phyloP scores from a whole-genome alignment of 2,797 vertebrate genomes.

The Chiloscyllium punctatum region DNA sequence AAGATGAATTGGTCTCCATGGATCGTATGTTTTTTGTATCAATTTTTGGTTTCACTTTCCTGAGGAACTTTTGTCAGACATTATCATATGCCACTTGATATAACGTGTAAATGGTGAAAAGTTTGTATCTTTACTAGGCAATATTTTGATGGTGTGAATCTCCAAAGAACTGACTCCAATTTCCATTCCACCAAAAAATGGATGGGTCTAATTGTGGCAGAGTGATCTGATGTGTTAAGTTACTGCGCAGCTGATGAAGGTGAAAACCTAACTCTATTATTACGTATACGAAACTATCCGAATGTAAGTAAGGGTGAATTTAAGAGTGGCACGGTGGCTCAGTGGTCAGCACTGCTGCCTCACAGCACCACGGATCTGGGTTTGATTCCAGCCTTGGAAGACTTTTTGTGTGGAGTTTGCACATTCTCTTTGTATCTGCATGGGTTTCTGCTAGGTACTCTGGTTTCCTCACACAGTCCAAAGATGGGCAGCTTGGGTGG shows the following conservation, averaged over 20 bases:
- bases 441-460: no score
- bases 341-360: no score
- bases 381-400: no score
- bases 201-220: not conserved
- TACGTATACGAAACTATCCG: not conserved
- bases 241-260: not conserved
- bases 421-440: no score
- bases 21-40: not conserved
- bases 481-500: no score
- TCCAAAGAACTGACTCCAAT: not conserved
- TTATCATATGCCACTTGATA: not conserved
- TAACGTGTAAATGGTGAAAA: not conserved
- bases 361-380: no score
- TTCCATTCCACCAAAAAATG: not conserved
- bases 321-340: no score
- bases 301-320: not conserved
- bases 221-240: not conserved
- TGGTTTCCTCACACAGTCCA: no score
- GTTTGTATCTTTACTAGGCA: not conserved
- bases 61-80: not conserved
- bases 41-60: not conserved
- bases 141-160: not conserved
- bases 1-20: not conserved
- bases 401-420: no score
- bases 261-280: not conserved